Conservation (phyloP, 1,140 invertebrate genomes). For the Leptinotarsa undecemlineata region DNA sequence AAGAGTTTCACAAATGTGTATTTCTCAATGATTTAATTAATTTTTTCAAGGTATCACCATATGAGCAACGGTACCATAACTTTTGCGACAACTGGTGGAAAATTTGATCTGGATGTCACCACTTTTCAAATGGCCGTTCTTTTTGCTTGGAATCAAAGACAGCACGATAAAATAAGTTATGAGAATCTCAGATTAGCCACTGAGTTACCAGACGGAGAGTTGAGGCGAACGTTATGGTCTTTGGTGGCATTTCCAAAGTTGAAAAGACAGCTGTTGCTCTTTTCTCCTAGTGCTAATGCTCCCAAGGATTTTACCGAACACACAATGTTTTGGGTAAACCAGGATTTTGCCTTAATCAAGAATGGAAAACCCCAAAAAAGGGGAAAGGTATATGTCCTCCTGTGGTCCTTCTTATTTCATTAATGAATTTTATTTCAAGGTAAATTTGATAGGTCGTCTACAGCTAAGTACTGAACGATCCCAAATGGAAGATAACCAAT, state of each 20-base stretch:
- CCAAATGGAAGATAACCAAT: constrained; percentile 96
- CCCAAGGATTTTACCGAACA: constrained; percentile 94
- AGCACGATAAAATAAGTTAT: constrained; percentile 88
- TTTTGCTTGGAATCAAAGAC: constrained; percentile 97
- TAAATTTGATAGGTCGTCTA: constrained; percentile 91
- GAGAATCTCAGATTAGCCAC: constrained; percentile 95
- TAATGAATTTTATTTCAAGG: constrained; percentile 47
- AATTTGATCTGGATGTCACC: constrained; percentile 97
- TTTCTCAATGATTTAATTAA: no score
- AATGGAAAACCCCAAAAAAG: constrained; percentile 92
- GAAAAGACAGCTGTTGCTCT: constrained; percentile 87
- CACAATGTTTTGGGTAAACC: constrained; percentile 95
- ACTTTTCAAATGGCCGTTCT: constrained; percentile 99
- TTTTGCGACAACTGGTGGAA: constrained; percentile 90
- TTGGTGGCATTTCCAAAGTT: constrained; percentile 96
- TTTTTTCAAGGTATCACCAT: constrained; percentile 78
- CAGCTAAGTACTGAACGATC: constrained; percentile 94
- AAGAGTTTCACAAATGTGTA: no score
- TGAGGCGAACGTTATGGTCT: constrained; percentile 95
- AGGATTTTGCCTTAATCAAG: constrained; percentile 90
- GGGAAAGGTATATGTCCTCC: constrained; percentile 71
- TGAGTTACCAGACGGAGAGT: constrained; percentile 91
- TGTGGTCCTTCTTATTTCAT: background rate
- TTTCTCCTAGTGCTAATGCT: constrained; percentile 76
- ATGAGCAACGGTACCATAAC: constrained; percentile 99